Percentiles rank a stretch among this genome's conserved stretches.
These are phyloP conservation scores for Asobara japonica DNA, from an alignment of 1,140 invertebrate species.

Conservation along the genomic window DNA sequence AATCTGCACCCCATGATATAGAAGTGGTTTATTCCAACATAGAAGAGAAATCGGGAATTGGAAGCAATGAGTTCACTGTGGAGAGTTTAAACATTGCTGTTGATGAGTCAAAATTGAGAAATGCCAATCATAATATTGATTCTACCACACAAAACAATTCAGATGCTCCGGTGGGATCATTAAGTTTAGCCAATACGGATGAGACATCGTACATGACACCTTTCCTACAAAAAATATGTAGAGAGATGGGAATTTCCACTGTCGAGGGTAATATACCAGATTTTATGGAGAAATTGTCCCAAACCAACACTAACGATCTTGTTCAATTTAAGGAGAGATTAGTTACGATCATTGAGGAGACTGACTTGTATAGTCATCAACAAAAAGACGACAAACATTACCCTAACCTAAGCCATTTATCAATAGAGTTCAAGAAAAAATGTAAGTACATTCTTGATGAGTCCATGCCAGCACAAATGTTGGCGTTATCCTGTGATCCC, in stretches of 20 bases:
- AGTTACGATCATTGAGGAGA: conserved; percentile 1
- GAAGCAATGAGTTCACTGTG: background rate
- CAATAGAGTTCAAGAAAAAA: background rate
- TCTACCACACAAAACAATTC: background rate
- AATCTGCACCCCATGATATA: background rate
- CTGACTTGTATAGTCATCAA: background rate
- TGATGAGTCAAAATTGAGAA: background rate
- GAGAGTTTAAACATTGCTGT: background rate
- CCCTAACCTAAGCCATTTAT: background rate
- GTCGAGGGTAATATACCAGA: background rate
- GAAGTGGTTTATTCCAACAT: background rate
- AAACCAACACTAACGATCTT: background rate
- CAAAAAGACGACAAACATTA: no score
- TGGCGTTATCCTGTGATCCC: background rate
- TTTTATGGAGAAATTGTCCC: background rate
- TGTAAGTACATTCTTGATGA: background rate
- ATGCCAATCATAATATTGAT: background rate
- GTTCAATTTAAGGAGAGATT: background rate
- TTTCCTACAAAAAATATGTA: background rate
- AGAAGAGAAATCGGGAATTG: background rate
- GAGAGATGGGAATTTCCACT: background rate
- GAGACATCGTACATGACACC: background rate
- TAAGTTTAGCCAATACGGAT: background rate
- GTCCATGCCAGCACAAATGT: background rate
- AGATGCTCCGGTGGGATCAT: background rate